Percentiles rank a stretch among this genome's conserved stretches.
Evolutionary conservation across 1,140 invertebrate species (phyloP).

Genomic region (Laodelphax striatellus): DNA sequence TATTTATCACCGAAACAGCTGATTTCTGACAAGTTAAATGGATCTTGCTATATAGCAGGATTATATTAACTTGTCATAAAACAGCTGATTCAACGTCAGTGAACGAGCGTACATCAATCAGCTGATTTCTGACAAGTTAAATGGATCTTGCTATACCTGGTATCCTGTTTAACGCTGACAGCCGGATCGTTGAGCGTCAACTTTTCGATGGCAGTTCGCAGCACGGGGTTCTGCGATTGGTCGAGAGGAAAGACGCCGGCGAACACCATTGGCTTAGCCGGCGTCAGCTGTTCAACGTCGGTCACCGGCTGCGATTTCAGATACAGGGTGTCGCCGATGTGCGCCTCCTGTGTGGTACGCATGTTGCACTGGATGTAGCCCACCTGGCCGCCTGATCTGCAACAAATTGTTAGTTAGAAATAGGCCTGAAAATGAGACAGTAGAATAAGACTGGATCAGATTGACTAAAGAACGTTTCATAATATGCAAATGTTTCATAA

Average conservation of each 20-base stretch:
- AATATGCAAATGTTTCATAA: too few species aligned
- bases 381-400: slow-evolving; percentile 64
- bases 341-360: slow-evolving; percentile 59
- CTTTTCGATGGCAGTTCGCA: slow-evolving; percentile 78
- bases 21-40: too few species aligned
- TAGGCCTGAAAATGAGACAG: too few species aligned
- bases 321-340: slow-evolving; percentile 78
- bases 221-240: slow-evolving; percentile 62
- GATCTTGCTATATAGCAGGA: too few species aligned
- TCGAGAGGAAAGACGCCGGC: slow-evolving; percentile 89
- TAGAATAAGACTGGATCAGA: too few species aligned
- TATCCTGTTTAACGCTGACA: slow-evolving; percentile 64
- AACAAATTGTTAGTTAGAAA: too few species aligned
- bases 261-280: slow-evolving; percentile 81
- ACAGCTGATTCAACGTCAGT: too few species aligned
- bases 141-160: slow-evolving; percentile 46
- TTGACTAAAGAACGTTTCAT: too few species aligned
- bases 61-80: too few species aligned
- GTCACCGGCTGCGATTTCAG: slow-evolving; percentile 40
- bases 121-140: too few species aligned
- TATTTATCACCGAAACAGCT: too few species aligned
- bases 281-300: slow-evolving; percentile 51
- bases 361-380: slow-evolving; percentile 76
- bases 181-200: slow-evolving; percentile 89
- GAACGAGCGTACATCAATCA: too few species aligned